Evolutionary conservation across 2,797 vertebrate genomes (phyloP).

Genomic region (Tauraco hartlaubi): DNA sequence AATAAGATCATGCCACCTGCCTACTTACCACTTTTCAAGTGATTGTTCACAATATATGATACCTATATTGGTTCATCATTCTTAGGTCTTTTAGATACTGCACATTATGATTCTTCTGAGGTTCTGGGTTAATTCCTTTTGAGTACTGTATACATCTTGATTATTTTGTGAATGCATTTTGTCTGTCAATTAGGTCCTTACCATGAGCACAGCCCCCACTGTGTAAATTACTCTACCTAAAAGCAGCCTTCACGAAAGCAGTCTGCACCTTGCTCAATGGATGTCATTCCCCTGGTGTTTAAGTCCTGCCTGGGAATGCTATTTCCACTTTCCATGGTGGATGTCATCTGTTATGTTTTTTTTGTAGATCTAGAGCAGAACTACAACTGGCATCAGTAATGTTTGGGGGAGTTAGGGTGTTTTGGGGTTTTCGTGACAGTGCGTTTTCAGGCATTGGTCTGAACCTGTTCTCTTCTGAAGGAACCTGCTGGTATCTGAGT

Average conservation of each 20-base stretch:
- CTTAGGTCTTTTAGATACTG: neutral
- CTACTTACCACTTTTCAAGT: neutral
- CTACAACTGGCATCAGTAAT: neutral
- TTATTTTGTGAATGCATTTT: neutral
- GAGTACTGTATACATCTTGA: fast-evolving
- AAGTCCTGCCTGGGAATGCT: neutral
- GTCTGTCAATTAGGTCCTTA: neutral
- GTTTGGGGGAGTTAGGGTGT: neutral
- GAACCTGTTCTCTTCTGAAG: neutral
- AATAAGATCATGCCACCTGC: neutral
- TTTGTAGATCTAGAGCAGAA: neutral
- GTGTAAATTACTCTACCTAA: neutral
- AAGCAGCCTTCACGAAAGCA: neutral
- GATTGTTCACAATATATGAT: neutral
- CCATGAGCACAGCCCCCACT: neutral
- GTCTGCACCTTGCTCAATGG: neutral
- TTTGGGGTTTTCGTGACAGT: neutral
- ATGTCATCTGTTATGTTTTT: neutral
- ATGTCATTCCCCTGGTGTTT: neutral
- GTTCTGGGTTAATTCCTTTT: neutral
- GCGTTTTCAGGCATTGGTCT: neutral
- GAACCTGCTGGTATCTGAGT: neutral
- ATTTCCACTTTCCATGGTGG: neutral
- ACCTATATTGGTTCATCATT: neutral
- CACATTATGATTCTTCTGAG: fast-evolving